Evolutionary conservation across 2,797 vertebrate species (phyloP), one percentile per base, ranked within the genome.

Genomic region (Catamblyrhynchus diadema): DNA sequence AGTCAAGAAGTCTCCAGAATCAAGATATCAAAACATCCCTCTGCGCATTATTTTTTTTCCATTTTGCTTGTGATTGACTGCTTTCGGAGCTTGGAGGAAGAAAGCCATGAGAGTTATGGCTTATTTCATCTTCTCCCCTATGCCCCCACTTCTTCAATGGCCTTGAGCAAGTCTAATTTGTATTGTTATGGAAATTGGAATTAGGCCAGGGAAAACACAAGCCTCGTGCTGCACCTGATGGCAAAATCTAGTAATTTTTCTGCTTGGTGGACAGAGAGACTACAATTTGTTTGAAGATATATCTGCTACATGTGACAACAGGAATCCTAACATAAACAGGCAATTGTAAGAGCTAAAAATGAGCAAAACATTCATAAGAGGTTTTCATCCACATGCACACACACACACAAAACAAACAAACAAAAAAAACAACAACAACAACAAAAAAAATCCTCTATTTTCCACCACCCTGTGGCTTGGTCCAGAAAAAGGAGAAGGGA

Each of bases 151-250:
- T 35, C 73, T 91, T 69, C 0, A 2, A 82, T 81, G 91, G 83
- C 92, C 95, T 93, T 53, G 27, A 91, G 78, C 87, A 92, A 95
- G 47, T 67, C 41, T 90, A 88, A 82, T 95, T 92, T 95, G 70
- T 93, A 96, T 85, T 95, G 91, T 91, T 81, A 93, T 82, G 71
- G 61, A 86, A 92, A 96, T 32, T 94, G 90, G 80, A 96, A 93
- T 88, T 77, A 94, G 90, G 77, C 88, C 90, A 93, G 90, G 37
- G 75, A 90, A 94, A 93, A 82, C 88, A 85, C 45, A 86, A 94
- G 67, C 67, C 82, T 95, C 1, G 2, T 73, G 90, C 88, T 93
- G 81, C 56, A 89, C 90, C 91, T 66, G 8, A 75, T 88, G 84
- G 59, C 72, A 93, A 94, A 94, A 95, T 81, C 25, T 42, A 86